These are phyloP conservation scores for Odontophorus gujanensis DNA, from an alignment of 2,113 vertebrate species.

Conservation along the genomic window DNA sequence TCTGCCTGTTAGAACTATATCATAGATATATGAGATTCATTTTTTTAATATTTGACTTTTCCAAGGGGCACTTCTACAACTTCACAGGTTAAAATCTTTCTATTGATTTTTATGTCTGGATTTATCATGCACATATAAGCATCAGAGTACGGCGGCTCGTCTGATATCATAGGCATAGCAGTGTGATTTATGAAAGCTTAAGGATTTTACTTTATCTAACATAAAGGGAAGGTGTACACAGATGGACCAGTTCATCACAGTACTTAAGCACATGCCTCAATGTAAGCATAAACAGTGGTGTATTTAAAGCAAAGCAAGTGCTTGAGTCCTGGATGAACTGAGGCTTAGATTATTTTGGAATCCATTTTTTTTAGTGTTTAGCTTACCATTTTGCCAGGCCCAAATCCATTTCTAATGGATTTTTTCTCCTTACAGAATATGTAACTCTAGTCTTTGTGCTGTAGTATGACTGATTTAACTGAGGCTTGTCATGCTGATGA, in stretches of 20 bases:
- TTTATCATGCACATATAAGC: conserved; percentile 66
- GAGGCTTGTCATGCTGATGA: conserved; percentile 44
- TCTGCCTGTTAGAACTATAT: conserved; percentile 22
- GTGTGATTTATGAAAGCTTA: neutral
- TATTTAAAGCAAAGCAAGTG: neutral
- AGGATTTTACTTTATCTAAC: neutral
- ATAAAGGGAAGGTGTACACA: neutral
- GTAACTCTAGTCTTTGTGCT: neutral
- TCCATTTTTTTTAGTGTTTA: neutral
- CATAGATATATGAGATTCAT: neutral
- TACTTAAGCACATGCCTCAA: neutral
- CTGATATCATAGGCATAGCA: conserved; percentile 70
- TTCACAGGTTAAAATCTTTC: conserved; percentile 72
- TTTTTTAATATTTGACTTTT: conserved; percentile 70
- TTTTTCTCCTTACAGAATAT: neutral
- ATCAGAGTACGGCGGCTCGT: conserved; percentile 48
- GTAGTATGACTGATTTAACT: conserved; percentile 31
- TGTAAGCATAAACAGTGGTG: neutral
- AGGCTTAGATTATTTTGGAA: neutral
- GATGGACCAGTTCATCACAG: neutral
- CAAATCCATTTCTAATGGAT: conserved; percentile 34
- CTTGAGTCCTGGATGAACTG: neutral
- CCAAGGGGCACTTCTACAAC: conserved; percentile 51
- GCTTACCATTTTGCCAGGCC: conserved; percentile 7
- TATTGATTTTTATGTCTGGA: conserved; percentile 79